Base-by-base conservation (phyloP, 2,888 invertebrate genomes). In the Andrena chrysosceles region DNA sequence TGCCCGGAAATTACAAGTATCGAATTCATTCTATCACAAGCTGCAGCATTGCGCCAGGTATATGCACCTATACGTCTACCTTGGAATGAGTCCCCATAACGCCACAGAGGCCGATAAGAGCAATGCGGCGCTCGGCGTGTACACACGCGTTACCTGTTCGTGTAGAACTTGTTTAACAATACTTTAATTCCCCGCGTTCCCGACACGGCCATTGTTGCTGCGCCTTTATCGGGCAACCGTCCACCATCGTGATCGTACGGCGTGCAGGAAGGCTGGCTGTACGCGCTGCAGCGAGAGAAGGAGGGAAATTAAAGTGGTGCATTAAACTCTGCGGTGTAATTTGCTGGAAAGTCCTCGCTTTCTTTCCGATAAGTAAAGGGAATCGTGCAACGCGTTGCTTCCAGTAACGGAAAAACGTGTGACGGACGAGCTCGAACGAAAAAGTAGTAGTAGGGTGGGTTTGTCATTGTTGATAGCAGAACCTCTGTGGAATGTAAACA, bases 141-240 rank as follows among this genome's bases (percentile, higher is more conserved):
- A 71, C 67, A 42, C 71, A 29, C 75, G 54, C 67, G 75, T 81
- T 82, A 74, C 83, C 59, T 60, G 63, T 2, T 20, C 62, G 26
- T 26, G 68, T 74, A 56, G 69, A 59, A 76, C 73, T 81, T 81
- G 85, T 76, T 84, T 83, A 88, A 87, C 82, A 83, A 87, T 87
- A 84, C 83, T 75, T 88, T 80, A 77, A 88, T 86, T 86, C 23
- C 13, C 80, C 77, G 77, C 77, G 54, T 84, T 68, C 72, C 72
- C 31, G 73, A 73, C 74, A 72, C 67, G 63, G 73, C 76, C 72
- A 84, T 80, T 80, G 84, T 87, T 88, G 77, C 76, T 72, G 60
- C 62, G 59, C 71, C 69, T 78, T 84, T 83, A 83, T 86, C 76
- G 74, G 66, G 52, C 74, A 49, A 77, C 62, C 48, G 78, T 68